Evolutionary conservation across 2,888 invertebrate species (phyloP).

Genomic region (Junonia oenone): DNA sequence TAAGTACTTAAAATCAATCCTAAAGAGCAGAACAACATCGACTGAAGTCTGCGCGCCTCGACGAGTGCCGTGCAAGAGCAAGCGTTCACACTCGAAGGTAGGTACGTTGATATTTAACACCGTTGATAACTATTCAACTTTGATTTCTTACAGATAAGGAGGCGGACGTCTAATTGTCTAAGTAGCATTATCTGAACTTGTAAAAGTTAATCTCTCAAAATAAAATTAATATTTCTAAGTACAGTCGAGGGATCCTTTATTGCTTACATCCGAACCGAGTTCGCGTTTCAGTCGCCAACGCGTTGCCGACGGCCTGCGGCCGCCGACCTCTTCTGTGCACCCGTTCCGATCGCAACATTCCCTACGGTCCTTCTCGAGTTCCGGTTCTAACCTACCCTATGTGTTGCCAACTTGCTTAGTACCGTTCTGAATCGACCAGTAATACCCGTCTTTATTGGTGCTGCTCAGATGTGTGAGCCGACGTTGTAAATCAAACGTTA

Average conservation of each 20-base stretch:
- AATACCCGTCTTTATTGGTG: slow-evolving; percentile 41
- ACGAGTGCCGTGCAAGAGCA: slow-evolving; percentile 35
- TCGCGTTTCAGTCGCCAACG: slow-evolving; percentile 72
- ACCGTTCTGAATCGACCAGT: slow-evolving; percentile 47
- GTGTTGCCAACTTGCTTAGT: slow-evolving; percentile 44
- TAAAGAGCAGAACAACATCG: slow-evolving; percentile 59
- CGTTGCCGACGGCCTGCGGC: slow-evolving; percentile 48
- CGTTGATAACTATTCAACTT: slow-evolving; percentile 40
- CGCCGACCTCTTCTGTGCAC: slow-evolving; percentile 52
- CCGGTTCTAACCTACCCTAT: slow-evolving; percentile 39
- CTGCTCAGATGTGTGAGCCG: slow-evolving; percentile 57
- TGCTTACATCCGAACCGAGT: slow-evolving; percentile 65
- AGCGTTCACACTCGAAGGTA: slow-evolving; percentile 42
- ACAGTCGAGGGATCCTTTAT: slow-evolving; percentile 75
- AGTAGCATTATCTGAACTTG: slow-evolving; percentile 71
- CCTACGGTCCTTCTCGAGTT: slow-evolving; percentile 48
- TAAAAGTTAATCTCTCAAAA: slow-evolving; percentile 74
- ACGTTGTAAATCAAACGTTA: slow-evolving; percentile 65
- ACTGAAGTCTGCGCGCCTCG: slow-evolving; percentile 40
- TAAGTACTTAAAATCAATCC: slow-evolving; percentile 75
- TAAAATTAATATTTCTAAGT: slow-evolving; percentile 77
- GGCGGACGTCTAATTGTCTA: slow-evolving; percentile 73
- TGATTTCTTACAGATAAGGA: slow-evolving; percentile 67
- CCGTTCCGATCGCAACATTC: slow-evolving; percentile 52
- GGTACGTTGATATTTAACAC: slow-evolving; percentile 39